Conservation (phyloP, 2,888 invertebrate species). For the Pilophorus perplexus region DNA sequence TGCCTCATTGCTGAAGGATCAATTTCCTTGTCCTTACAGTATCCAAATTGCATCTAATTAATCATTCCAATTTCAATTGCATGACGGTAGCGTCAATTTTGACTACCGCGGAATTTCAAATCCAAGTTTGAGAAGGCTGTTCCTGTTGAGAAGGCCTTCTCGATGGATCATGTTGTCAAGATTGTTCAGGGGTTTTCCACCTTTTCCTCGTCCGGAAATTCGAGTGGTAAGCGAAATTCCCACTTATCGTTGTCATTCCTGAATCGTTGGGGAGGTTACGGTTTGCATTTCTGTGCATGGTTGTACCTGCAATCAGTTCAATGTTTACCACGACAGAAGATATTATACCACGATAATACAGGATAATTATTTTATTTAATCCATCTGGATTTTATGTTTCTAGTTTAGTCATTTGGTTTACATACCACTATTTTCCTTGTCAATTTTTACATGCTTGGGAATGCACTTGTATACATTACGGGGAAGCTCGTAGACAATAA, state of each 20-base stretch:
- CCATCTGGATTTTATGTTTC: too few relatives aligned
- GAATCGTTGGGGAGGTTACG: slow-evolving; percentile 34
- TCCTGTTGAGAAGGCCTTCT: slow-evolving; percentile 33
- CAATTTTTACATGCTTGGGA: too few relatives aligned
- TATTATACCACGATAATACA: not conserved
- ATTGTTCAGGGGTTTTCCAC: slow-evolving; percentile 36
- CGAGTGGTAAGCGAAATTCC: slow-evolving; percentile 39
- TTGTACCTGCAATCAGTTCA: not conserved
- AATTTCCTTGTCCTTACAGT: too few relatives aligned
- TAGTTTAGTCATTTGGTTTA: too few relatives aligned
- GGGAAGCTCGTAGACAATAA: too few relatives aligned
- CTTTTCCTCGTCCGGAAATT: slow-evolving; percentile 40
- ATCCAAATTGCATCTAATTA: too few relatives aligned
- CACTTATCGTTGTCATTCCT: slow-evolving; percentile 42
- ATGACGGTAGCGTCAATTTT: not conserved
- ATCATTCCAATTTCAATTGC: not conserved
- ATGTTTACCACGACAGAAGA: not conserved
- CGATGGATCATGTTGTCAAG: slow-evolving; percentile 46
- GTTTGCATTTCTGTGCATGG: slow-evolving; percentile 35
- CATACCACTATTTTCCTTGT: too few relatives aligned
- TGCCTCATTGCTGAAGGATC: not conserved
- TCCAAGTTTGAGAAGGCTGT: slow-evolving; percentile 33
- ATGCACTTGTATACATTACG: too few relatives aligned
- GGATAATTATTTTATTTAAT: too few relatives aligned
- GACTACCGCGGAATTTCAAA: not conserved